Percentiles rank a stretch among this genome's conserved stretches.
phyloP scores from a whole-genome alignment of 2,888 invertebrate species.

The Ophion ventricosus region DNA sequence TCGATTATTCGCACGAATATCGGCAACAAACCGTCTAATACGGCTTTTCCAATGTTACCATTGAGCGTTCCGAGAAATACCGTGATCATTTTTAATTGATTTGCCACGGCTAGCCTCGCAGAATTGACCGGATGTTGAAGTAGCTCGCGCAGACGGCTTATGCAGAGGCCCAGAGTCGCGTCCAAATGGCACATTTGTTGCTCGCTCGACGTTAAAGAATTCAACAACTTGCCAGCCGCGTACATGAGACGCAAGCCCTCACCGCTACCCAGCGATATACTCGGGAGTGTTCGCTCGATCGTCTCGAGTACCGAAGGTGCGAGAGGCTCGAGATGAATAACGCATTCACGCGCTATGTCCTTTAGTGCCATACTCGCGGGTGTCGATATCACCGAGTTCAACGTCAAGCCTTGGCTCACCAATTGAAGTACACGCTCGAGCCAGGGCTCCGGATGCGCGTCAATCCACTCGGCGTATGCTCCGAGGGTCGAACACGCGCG shows the following conservation, averaged over 20 bases:
- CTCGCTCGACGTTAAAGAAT: constrained; percentile 86
- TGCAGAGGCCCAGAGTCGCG: constrained; percentile 87
- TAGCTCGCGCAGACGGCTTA: constrained; percentile 86
- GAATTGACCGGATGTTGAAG: constrained; percentile 73
- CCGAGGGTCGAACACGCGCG: constrained; percentile 84
- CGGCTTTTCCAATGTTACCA: constrained; percentile 83
- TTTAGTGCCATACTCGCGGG: constrained; percentile 94
- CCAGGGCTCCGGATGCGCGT: constrained; percentile 87
- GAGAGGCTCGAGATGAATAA: constrained; percentile 89
- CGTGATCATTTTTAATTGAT: constrained; percentile 88
- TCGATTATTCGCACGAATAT: constrained; percentile 86
- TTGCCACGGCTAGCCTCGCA: constrained; percentile 83
- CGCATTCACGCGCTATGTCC: constrained; percentile 93
- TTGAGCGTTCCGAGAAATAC: constrained; percentile 87
- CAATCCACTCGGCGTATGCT: constrained; percentile 94
- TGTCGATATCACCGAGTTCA: constrained; percentile 88
- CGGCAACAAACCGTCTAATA: constrained; percentile 83
- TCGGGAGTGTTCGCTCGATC: constrained; percentile 84
- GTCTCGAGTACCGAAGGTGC: constrained; percentile 90
- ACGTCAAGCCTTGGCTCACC: constrained; percentile 86
- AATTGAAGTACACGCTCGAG: constrained; percentile 89
- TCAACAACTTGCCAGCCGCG: constrained; percentile 89
- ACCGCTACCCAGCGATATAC: constrained; percentile 86
- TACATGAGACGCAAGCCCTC: constrained; percentile 91
- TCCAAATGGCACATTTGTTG: constrained; percentile 89